phyloP scores from a whole-genome alignment of 2,888 invertebrate genomes.

The Diploptera punctata region DNA sequence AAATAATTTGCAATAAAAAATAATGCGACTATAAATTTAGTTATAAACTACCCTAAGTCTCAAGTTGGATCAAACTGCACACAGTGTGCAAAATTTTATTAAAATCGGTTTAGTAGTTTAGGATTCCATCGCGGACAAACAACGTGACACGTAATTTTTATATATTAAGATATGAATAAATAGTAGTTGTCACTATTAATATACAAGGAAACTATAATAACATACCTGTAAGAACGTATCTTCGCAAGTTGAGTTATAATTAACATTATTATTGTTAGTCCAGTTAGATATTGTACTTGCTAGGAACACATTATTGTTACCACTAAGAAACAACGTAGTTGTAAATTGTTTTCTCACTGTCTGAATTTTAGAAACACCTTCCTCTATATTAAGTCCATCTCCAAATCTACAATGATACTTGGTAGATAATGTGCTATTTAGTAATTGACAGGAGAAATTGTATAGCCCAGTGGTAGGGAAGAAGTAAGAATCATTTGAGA shows the following conservation, averaged over 20 bases:
- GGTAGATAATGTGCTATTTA: not conserved
- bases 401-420: not conserved
- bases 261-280: not conserved
- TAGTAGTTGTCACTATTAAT: too few relatives aligned
- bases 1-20: too few relatives aligned
- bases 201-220: too few relatives aligned
- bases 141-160: too few relatives aligned
- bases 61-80: too few relatives aligned
- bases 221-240: not conserved
- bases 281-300: not conserved
- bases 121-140: too few relatives aligned
- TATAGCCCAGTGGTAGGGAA: conserved; percentile 67
- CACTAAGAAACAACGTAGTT: not conserved
- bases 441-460: conserved; percentile 43
- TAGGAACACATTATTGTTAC: not conserved
- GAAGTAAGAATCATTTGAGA: conserved; percentile 62
- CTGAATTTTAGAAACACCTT: not conserved
- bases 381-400: not conserved
- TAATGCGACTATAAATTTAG: too few relatives aligned
- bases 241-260: not conserved
- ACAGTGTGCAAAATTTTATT: too few relatives aligned
- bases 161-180: too few relatives aligned
- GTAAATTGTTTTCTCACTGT: not conserved
- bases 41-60: too few relatives aligned
- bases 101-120: too few relatives aligned